phyloP scores from a whole-genome alignment of 92 coral and sea anemone species.

The Montipora capitata region DNA sequence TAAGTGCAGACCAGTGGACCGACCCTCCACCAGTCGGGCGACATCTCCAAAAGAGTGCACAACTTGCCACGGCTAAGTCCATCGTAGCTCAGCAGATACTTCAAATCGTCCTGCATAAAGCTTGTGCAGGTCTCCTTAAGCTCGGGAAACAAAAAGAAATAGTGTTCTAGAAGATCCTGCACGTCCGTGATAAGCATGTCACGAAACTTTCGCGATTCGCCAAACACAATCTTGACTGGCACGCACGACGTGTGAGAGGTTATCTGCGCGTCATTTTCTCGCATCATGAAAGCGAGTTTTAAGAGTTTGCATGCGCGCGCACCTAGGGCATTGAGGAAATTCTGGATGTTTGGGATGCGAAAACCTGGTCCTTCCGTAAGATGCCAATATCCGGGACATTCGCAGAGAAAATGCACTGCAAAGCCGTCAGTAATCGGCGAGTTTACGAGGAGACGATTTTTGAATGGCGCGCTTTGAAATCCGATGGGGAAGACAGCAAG shows the following conservation, averaged over 20 bases:
- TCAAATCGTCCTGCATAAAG: slow-evolving; percentile 85
- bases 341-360: slow-evolving; percentile 75
- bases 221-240: slow-evolving; percentile 65
- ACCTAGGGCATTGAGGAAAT: slow-evolving; percentile 80
- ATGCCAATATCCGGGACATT: slow-evolving; percentile 95
- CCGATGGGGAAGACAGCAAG: slow-evolving; percentile 89
- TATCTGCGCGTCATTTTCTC: slow-evolving; percentile 61
- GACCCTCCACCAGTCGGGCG: slow-evolving; percentile 73
- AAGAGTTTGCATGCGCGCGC: slow-evolving; percentile 84
- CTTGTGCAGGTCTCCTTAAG: slow-evolving; percentile 70
- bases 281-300: slow-evolving; percentile 81
- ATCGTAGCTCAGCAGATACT: slow-evolving; percentile 77
- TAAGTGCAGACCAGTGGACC: slow-evolving; percentile 87
- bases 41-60: slow-evolving; percentile 77
- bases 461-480: slow-evolving; percentile 78
- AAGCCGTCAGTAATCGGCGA: slow-evolving; percentile 84
- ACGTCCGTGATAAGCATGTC: slow-evolving; percentile 73
- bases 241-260: slow-evolving; percentile 52
- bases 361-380: slow-evolving; percentile 84
- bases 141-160: slow-evolving; percentile 78
- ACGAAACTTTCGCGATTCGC: slow-evolving; percentile 50
- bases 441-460: slow-evolving; percentile 74
- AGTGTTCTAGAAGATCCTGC: slow-evolving; percentile 84
- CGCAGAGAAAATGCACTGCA: slow-evolving; percentile 92
- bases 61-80: slow-evolving; percentile 81